Percentiles rank a stretch among this genome's conserved stretches.
phyloP scores from a whole-genome alignment of 2,888 invertebrate genomes.

The Loripinus fragilis region DNA sequence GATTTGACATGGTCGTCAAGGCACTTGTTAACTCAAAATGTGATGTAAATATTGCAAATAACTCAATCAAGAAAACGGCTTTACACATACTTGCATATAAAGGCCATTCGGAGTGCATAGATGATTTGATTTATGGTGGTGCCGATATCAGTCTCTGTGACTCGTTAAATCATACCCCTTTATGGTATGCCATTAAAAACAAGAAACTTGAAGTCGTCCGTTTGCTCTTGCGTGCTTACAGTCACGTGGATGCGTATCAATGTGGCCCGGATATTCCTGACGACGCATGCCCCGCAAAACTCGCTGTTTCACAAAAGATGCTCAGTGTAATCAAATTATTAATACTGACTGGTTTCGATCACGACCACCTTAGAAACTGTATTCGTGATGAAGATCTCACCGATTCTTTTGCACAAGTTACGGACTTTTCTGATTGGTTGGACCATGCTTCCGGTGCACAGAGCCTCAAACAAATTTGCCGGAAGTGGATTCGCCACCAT shows the following conservation, averaged over 20 bases:
- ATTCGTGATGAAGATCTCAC: slow-evolving; percentile 56
- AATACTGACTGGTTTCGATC: slow-evolving; percentile 77
- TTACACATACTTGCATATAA: slow-evolving; percentile 80
- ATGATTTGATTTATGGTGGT: slow-evolving; percentile 70
- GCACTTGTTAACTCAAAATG: slow-evolving; percentile 70
- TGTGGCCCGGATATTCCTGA: slow-evolving; percentile 59
- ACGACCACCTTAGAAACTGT: slow-evolving; percentile 65
- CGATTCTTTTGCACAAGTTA: slow-evolving; percentile 52
- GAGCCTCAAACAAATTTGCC: slow-evolving; percentile 76
- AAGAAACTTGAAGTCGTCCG: slow-evolving; percentile 72
- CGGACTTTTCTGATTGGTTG: slow-evolving; percentile 73
- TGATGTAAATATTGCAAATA: slow-evolving; percentile 75
- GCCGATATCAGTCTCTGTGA: slow-evolving; percentile 76
- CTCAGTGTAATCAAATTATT: slow-evolving; percentile 76
- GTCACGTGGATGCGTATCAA: slow-evolving; percentile 73
- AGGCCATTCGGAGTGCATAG: slow-evolving; percentile 77
- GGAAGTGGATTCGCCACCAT: slow-evolving; percentile 77
- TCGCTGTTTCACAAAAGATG: slow-evolving; percentile 68
- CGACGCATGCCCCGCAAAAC: slow-evolving; percentile 69
- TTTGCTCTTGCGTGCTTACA: slow-evolving; percentile 75
- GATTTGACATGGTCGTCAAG: slow-evolving; percentile 76
- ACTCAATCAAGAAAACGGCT: slow-evolving; percentile 69
- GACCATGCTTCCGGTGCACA: slow-evolving; percentile 71
- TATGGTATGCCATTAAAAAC: slow-evolving; percentile 80
- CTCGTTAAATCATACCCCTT: slow-evolving; percentile 67